Base-by-base conservation (phyloP, 2,797 vertebrate genomes). In the Anguilla anguilla region DNA sequence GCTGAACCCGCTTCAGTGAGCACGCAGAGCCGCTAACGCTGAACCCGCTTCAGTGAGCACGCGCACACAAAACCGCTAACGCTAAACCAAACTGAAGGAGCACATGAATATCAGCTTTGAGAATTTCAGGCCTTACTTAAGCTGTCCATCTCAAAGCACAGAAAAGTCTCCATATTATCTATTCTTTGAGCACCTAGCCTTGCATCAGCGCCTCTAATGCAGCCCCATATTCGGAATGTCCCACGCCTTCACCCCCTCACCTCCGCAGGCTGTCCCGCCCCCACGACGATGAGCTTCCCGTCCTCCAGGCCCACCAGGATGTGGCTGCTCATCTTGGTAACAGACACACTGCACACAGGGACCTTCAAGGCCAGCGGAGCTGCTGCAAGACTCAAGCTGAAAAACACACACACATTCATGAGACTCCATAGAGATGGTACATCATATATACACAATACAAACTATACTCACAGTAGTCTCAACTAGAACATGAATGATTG, bases 241-340 rank as follows among this genome's bases (percentile, higher is more conserved):
- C 91, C 94, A 95, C 91, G 99, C 98, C 98, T 98, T 74, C 9
- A 9, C 74, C 91, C 89, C 91, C 94, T 95, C 92, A 99, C 98
- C 98, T 99, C 97, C 0, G 97, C 94, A 0, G 98, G 98, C 92
- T 98, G 97, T 87, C 98, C 98, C 0, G 98, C 97, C 82, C 98
- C 97, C 92, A 99, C 98, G 92, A 99, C 97, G 0, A 99, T 99
- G 72, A 99, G 95, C 91, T 99, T 99, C 31, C 98, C 98, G 0
- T 99, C 97, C 89, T 98, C 97, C 87, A 99, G 93, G 35, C 98
- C 98, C 93, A 99, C 97, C 7, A 99, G 94, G 92, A 99, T 97
- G 93, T 99, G 98, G 93, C 98, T 99, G 94, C 91, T 96, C 95
- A 99, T 98, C 93, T 99, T 99, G 88, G 98, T 99, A 92, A 99